phyloP scores from a whole-genome alignment of 2,113 vertebrate species.

The Anthoscopus minutus region DNA sequence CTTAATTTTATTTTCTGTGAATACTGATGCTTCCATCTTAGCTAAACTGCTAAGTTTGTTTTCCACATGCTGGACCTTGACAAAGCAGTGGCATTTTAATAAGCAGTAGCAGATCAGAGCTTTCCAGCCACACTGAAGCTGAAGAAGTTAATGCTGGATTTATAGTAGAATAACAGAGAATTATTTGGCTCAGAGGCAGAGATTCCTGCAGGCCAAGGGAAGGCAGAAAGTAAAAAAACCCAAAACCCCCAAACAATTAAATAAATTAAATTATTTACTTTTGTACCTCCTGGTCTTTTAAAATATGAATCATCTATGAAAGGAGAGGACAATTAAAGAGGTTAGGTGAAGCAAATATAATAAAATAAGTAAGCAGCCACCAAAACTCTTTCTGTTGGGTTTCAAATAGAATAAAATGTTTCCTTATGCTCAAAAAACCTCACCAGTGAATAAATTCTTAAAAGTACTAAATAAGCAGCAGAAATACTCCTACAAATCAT shows the following conservation, averaged over 20 bases:
- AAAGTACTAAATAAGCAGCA: background rate
- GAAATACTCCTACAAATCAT: slow-evolving; percentile 30
- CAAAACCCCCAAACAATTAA: background rate
- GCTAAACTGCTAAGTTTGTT: background rate
- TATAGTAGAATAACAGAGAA: background rate
- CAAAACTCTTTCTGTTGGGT: background rate
- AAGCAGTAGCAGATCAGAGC: background rate
- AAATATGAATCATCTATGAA: background rate
- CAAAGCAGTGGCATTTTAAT: background rate
- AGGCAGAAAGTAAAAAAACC: background rate
- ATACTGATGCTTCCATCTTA: background rate
- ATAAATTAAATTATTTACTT: background rate
- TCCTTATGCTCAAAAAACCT: background rate
- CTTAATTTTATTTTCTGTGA: background rate
- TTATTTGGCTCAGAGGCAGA: background rate
- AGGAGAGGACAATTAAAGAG: background rate
- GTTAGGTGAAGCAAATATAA: background rate
- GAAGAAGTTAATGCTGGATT: background rate
- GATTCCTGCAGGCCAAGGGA: background rate
- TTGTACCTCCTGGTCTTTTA: background rate
- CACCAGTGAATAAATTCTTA: background rate
- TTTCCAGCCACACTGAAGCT: background rate
- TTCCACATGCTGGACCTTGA: background rate
- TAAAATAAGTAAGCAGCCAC: background rate
- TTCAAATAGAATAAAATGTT: background rate